These are phyloP conservation scores for Aphelinus certus DNA, from an alignment of 1,140 invertebrate species.

Conservation along the genomic window DNA sequence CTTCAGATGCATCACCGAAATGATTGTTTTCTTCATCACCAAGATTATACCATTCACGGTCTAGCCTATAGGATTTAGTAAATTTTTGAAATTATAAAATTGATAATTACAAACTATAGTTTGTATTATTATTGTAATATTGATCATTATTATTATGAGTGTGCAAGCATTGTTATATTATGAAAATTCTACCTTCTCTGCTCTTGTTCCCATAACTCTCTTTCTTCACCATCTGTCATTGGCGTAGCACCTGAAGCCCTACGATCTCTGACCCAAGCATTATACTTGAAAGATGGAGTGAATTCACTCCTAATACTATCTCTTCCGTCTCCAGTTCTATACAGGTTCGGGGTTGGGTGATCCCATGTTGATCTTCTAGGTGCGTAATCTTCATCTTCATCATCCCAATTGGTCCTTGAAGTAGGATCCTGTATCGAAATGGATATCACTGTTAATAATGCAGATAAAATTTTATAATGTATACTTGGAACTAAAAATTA, in stretches of 20 bases:
- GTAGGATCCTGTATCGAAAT: conserved; percentile 70
- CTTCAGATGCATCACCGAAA: conserved; percentile 88
- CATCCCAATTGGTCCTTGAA: conserved; percentile 88
- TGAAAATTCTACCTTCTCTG: conserved; percentile 69
- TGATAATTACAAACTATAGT: neutral
- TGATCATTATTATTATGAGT: too few species aligned
- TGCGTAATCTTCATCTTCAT: conserved; percentile 80
- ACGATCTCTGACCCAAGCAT: conserved; percentile 78
- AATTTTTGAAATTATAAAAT: neutral
- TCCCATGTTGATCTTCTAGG: conserved; percentile 88
- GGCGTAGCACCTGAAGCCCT: conserved; percentile 74
- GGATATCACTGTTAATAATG: conserved; percentile 54
- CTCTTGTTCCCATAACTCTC: conserved; percentile 90
- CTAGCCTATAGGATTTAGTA: conserved; percentile 70
- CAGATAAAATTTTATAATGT: conserved; percentile 55
- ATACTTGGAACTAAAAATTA: neutral
- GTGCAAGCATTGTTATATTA: neutral
- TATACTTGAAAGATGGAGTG: conserved; percentile 89
- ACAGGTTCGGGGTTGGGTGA: conserved; percentile 83
- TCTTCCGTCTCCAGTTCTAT: conserved; percentile 60
- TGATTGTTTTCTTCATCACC: conserved; percentile 93
- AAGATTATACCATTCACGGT: conserved; percentile 96
- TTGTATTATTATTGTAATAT: too few species aligned
- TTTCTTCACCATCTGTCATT: conserved; percentile 72
- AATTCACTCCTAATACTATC: conserved; percentile 72